Conservation (phyloP, 2,113 vertebrate species). For the Strigops habroptila region DNA sequence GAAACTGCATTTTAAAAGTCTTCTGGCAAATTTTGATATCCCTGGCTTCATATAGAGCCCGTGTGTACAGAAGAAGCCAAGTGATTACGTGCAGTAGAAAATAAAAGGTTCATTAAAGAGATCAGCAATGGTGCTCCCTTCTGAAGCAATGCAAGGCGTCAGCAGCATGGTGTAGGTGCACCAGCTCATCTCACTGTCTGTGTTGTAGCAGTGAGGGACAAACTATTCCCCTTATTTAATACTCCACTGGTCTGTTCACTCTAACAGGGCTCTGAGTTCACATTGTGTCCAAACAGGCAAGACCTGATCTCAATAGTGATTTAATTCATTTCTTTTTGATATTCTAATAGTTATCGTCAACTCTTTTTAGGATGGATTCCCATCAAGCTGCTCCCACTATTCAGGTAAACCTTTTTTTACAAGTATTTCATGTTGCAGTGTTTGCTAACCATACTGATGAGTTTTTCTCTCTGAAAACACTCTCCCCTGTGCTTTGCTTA, state of each 20-base stretch:
- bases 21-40: neutral
- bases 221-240: neutral
- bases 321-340: neutral
- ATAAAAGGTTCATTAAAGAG: neutral
- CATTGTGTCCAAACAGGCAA: rapidly evolving
- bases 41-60: neutral
- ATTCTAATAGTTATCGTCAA: neutral
- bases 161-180: neutral
- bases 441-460: neutral
- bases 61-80: neutral
- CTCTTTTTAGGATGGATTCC: neutral
- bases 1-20: neutral
- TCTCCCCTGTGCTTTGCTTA: neutral
- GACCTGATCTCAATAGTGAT: neutral
- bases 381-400: neutral
- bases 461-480: neutral
- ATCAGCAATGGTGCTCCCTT: neutral
- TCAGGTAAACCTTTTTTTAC: neutral
- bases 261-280: neutral
- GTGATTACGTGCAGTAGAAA: neutral
- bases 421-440: neutral
- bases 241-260: rapidly evolving
- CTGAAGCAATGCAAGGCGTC: neutral
- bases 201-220: neutral
- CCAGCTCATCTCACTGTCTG: rapidly evolving